A percentile compares a stretch with the other conserved stretches of the same genome.
Conservation (phyloP, 2,113 vertebrate genomes). For the Ancistrus triradiatus region DNA sequence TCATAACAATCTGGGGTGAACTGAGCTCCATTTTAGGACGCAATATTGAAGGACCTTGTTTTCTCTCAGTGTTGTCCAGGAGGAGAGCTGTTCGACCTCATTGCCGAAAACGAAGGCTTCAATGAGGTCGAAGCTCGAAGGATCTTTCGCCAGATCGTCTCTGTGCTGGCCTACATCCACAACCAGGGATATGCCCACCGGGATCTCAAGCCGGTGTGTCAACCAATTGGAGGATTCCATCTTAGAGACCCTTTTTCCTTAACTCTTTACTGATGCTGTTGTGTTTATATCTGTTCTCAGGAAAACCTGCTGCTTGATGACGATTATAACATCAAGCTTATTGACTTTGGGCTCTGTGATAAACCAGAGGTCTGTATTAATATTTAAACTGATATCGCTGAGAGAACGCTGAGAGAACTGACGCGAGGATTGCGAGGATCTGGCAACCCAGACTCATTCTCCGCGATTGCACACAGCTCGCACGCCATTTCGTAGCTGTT, state of each 20-base stretch:
- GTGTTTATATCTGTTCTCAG: slow-evolving; percentile 58
- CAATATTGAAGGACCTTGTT: no score
- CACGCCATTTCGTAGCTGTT: no score
- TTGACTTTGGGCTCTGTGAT: slow-evolving; percentile 94
- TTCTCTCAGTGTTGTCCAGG: slow-evolving; percentile 84
- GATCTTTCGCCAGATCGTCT: slow-evolving; percentile 92
- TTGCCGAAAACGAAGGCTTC: slow-evolving; percentile 86
- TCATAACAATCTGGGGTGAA: no score
- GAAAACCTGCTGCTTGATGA: slow-evolving; percentile 92
- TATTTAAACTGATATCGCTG: no score
- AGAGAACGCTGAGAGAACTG: no score
- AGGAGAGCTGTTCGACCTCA: slow-evolving; percentile 94
- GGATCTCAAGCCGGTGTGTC: slow-evolving; percentile 95
- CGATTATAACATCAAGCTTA: slow-evolving; percentile 88
- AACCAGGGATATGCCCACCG: slow-evolving; percentile 91
- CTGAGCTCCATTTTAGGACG: no score
- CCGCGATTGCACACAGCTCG: no score
- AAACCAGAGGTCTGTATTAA: slow-evolving; percentile 84
- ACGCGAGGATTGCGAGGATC: no score
- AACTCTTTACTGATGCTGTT: no score
- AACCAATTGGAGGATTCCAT: no score
- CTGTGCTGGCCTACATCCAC: slow-evolving; percentile 88
- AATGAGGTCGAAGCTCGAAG: slow-evolving; percentile 86
- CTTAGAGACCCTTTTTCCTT: no score
- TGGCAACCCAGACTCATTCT: no score